A percentile compares a stretch with the other conserved stretches of the same genome.
These are phyloP conservation scores for Lasioglossum zephyrum DNA, from an alignment of 2,888 invertebrate genomes.

Conservation along the genomic window DNA sequence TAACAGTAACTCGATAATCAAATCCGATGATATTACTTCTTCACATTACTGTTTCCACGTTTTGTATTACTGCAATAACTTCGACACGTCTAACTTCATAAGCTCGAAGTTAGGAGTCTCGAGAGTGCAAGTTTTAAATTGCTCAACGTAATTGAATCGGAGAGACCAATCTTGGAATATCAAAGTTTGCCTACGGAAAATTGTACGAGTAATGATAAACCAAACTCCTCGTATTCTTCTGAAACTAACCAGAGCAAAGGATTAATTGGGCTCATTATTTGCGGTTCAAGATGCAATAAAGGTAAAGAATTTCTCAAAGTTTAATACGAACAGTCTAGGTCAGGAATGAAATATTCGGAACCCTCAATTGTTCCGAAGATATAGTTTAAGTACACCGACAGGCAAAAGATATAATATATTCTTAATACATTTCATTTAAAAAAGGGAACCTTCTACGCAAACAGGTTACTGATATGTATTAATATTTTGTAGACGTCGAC, in stretches of 20 bases:
- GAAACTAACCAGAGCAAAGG: neutral
- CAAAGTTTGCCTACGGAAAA: conserved; percentile 6
- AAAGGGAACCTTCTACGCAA: neutral
- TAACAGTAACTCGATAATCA: neutral
- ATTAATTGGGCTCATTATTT: neutral
- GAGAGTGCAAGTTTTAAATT: conserved; percentile 35
- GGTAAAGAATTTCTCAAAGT: neutral
- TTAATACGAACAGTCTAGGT: neutral
- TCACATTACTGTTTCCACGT: neutral
- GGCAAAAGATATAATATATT: neutral
- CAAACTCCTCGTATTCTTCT: neutral
- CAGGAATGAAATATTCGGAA: neutral
- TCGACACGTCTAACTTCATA: conserved; percentile 21
- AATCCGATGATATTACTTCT: conserved; percentile 5
- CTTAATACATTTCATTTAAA: neutral
- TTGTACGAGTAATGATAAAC: conserved; percentile 23
- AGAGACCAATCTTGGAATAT: conserved; percentile 25
- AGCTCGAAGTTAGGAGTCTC: conserved; percentile 38
- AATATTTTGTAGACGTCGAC: neutral
- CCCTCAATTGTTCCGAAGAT: neutral
- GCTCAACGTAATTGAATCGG: conserved; percentile 25
- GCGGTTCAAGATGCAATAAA: neutral
- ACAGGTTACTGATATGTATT: neutral
- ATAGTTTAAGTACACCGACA: neutral
- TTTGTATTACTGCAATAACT: conserved; percentile 13